These are phyloP conservation scores for Dynastes grantii DNA, from an alignment of 2,888 invertebrate species.

Conservation along the genomic window DNA sequence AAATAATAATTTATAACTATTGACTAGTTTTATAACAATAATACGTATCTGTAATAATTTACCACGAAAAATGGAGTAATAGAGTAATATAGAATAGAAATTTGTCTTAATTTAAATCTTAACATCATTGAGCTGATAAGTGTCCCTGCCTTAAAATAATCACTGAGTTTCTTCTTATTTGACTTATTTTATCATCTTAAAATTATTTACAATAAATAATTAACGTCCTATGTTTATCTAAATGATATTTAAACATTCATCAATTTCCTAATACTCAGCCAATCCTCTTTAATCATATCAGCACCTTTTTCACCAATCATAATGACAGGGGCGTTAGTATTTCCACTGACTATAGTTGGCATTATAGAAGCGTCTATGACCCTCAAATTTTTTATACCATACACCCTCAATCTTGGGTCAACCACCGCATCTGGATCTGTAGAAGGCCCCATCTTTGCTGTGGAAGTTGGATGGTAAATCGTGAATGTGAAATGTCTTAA, in stretches of 20 bases:
- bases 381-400: constrained; percentile 84
- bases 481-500: constrained; percentile 85
- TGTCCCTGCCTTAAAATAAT: not conserved
- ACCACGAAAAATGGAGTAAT: too few species aligned
- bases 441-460: constrained; percentile 90
- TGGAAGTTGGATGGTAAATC: constrained; percentile 89
- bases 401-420: constrained; percentile 83
- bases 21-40: constrained; percentile 2
- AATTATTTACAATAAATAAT: not conserved
- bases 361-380: constrained; percentile 91
- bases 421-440: constrained; percentile 86
- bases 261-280: constrained; percentile 68
- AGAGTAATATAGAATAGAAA: too few species aligned
- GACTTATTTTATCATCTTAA: not conserved
- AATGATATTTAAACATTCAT: constrained; percentile 20
- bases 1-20: not conserved
- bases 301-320: constrained; percentile 94
- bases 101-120: too few species aligned
- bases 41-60: not conserved
- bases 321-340: constrained; percentile 91
- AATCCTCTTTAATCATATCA: constrained; percentile 91
- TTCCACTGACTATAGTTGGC: constrained; percentile 91
- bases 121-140: too few species aligned
- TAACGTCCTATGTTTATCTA: not conserved
- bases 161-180: not conserved